Conservation (phyloP, 2,797 vertebrate species). For the Liparis tanakae region DNA sequence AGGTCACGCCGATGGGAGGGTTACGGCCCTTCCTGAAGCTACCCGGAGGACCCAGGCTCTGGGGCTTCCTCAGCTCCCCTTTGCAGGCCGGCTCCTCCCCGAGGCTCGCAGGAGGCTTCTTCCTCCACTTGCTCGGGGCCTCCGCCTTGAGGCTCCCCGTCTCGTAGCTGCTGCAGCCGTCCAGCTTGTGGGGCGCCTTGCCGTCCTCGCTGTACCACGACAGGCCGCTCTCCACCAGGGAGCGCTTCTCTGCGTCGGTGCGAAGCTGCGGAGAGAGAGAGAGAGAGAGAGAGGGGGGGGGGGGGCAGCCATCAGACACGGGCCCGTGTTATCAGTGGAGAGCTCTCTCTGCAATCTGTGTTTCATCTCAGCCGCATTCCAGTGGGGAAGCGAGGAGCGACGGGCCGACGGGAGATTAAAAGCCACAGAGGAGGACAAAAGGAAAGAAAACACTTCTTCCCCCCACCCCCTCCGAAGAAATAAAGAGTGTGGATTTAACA, state of each 20-base stretch:
- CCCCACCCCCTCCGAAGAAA: not conserved
- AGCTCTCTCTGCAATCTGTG: slow-evolving; percentile 57
- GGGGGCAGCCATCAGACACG: slow-evolving; percentile 49
- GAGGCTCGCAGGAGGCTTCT: slow-evolving; percentile 85
- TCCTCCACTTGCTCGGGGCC: slow-evolving; percentile 93
- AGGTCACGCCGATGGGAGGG: slow-evolving; percentile 93
- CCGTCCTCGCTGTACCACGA: slow-evolving; percentile 96
- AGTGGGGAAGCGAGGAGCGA: slow-evolving; percentile 33
- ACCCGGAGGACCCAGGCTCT: slow-evolving; percentile 88
- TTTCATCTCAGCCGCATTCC: slow-evolving; percentile 66
- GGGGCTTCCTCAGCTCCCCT: slow-evolving; percentile 90
- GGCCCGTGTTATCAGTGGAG: slow-evolving; percentile 59
- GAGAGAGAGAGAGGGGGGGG: slow-evolving; percentile 17
- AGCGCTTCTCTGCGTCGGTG: slow-evolving; percentile 98
- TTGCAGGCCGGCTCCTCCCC: slow-evolving; percentile 78
- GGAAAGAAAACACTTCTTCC: not conserved
- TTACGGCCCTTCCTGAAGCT: slow-evolving; percentile 91
- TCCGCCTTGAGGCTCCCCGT: slow-evolving; percentile 96
- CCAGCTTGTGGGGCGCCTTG: slow-evolving; percentile 85
- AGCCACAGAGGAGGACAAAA: slow-evolving; percentile 35
- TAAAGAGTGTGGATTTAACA: slow-evolving; percentile 24
- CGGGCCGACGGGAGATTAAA: slow-evolving; percentile 38
- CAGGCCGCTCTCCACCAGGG: slow-evolving; percentile 94
- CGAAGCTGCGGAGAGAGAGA: slow-evolving; percentile 85
- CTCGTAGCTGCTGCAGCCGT: slow-evolving; percentile 84